Conservation (phyloP, 2,888 invertebrate genomes). For the Xanthorhoe spadicearia region DNA sequence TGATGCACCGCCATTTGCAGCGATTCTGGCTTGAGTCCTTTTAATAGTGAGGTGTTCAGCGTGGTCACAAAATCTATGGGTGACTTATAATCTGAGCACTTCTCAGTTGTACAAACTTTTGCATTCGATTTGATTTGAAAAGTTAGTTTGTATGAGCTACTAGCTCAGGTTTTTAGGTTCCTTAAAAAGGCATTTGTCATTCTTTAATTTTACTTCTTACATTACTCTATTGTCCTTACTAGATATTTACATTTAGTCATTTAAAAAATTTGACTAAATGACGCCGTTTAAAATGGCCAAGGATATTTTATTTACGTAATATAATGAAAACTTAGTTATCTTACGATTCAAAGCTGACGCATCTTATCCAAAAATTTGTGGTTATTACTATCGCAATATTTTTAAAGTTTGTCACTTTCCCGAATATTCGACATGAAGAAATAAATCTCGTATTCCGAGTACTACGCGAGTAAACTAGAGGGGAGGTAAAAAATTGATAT, state of each 20-base stretch:
- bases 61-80: neutral
- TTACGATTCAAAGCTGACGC: neutral
- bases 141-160: too few relatives aligned
- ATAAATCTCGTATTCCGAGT: conserved; percentile 48
- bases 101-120: neutral
- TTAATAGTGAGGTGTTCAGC: neutral
- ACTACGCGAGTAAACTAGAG: conserved; percentile 59
- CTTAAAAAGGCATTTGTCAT: too few relatives aligned
- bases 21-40: conserved; percentile 5
- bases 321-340: too few relatives aligned
- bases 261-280: too few relatives aligned
- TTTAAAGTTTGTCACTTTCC: neutral
- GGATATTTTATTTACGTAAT: too few relatives aligned
- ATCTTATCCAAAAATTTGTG: neutral
- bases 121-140: too few relatives aligned
- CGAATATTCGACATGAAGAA: conserved; percentile 7
- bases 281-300: too few relatives aligned
- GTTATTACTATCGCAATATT: neutral
- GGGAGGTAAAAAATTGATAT: conserved; percentile 80
- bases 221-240: too few relatives aligned
- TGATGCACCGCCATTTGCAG: conserved; percentile 23
- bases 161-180: too few relatives aligned
- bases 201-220: too few relatives aligned
- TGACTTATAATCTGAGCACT: neutral
- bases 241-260: too few relatives aligned